Percentiles rank a stretch among this genome's conserved stretches.
Conservation (phyloP, 2,888 invertebrate genomes). For the Sturmia bella region DNA sequence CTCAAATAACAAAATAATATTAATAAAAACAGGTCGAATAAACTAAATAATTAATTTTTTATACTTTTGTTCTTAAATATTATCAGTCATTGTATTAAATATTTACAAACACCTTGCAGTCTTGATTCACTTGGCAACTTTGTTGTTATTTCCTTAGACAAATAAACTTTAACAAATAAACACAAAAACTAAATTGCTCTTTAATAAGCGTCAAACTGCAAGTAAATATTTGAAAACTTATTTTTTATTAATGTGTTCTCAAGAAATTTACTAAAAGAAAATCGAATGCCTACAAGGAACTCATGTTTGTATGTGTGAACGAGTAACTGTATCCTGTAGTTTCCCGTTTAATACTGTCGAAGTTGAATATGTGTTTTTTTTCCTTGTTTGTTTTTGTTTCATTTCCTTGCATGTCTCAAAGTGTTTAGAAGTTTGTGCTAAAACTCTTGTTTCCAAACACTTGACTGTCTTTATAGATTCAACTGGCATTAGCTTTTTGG, state of each 20-base stretch:
- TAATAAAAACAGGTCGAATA: too few species aligned
- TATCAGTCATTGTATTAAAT: conserved; percentile 62
- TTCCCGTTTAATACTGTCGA: conserved; percentile 24
- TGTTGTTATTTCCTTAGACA: too few species aligned
- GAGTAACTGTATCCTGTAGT: conserved; percentile 2
- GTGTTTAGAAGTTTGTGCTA: conserved; percentile 28
- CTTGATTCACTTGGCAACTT: too few species aligned
- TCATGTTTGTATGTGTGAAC: neutral
- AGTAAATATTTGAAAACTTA: neutral
- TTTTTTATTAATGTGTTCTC: conserved; percentile 50
- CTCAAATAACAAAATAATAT: too few species aligned
- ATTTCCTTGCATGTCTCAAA: conserved; percentile 9
- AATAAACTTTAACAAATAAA: too few species aligned
- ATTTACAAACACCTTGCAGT: too few species aligned
- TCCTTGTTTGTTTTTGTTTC: conserved; percentile 7
- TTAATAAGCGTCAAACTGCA: too few species aligned
- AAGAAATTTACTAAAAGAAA: neutral
- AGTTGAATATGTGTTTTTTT: neutral
- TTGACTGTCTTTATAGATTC: conserved; percentile 46
- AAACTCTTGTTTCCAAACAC: conserved; percentile 35
- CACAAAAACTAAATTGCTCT: too few species aligned
- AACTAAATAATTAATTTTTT: too few species aligned
- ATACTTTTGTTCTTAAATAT: too few species aligned
- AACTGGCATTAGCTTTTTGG: neutral
- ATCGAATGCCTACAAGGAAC: neutral